Evolutionary conservation across 2,113 vertebrate genomes (phyloP).

Genomic region (Pelecanus crispus): DNA sequence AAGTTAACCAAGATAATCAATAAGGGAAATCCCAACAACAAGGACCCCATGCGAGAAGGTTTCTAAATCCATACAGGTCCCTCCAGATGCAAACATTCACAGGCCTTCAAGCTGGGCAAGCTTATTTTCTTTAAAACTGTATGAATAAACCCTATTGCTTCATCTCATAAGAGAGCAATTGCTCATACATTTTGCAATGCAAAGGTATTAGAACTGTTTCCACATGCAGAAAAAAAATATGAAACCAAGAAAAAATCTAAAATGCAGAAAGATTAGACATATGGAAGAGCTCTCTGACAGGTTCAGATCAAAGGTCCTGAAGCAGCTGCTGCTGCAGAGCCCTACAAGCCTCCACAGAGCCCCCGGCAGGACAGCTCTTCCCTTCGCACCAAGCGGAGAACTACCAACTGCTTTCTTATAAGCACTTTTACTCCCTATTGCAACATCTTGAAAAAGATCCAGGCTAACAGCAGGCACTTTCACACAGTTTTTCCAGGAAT

Average conservation of each 20-base stretch:
- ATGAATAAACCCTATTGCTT: not conserved
- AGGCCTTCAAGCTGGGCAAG: not conserved
- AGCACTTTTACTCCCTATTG: not conserved
- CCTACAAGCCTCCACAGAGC: not conserved
- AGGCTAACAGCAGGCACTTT: not conserved
- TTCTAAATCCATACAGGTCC: not conserved
- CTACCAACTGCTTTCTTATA: not conserved
- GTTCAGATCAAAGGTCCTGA: not conserved
- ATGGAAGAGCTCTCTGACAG: not conserved
- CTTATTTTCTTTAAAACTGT: not conserved
- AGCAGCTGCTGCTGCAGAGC: not conserved
- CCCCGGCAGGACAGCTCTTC: not conserved
- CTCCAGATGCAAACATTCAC: not conserved
- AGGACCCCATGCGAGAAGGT: not conserved
- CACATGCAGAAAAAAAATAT: not conserved
- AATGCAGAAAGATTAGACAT: not conserved
- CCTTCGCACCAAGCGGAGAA: not conserved
- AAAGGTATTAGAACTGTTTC: not conserved
- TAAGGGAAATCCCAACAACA: not conserved
- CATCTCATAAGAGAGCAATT: not conserved
- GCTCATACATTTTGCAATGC: not conserved
- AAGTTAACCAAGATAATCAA: not conserved
- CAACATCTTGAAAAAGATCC: not conserved
- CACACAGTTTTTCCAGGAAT: not conserved
- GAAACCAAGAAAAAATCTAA: not conserved